Evolutionary conservation across 2,888 invertebrate genomes (phyloP).

Genomic region (Callyntrura guangdongensis): DNA sequence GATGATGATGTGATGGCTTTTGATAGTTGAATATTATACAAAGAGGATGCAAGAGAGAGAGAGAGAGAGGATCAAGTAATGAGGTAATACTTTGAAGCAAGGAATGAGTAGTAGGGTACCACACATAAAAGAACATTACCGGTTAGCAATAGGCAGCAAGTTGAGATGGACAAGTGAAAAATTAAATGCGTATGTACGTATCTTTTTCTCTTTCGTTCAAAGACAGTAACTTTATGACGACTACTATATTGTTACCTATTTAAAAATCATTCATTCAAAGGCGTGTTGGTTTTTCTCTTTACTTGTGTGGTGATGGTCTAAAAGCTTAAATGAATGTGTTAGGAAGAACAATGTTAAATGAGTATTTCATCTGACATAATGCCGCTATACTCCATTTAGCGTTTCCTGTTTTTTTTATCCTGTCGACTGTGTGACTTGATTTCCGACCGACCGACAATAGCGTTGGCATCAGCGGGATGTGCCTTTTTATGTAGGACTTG

Average conservation of each 20-base stretch:
- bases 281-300: background rate
- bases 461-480: background rate
- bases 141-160: no score
- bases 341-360: no score
- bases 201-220: background rate
- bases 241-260: no score
- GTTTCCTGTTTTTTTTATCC: constrained; percentile 40
- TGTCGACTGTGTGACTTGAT: constrained; percentile 30
- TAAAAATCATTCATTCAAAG: no score
- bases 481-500: background rate
- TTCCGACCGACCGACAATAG: constrained; percentile 15
- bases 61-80: background rate
- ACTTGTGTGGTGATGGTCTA: background rate
- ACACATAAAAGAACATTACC: background rate
- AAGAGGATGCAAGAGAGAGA: background rate
- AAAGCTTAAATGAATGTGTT: no score
- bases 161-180: no score
- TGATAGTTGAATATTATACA: constrained; percentile 42
- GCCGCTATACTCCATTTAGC: constrained; percentile 37
- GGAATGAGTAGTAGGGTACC: background rate
- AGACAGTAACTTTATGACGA: background rate
- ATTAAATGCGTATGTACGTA: no score
- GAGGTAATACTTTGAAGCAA: background rate
- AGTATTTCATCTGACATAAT: background rate
- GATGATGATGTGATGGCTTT: constrained; percentile 36